Evolutionary conservation across 2,888 invertebrate genomes (phyloP).

Genomic region (Hypomecis punctinalis): DNA sequence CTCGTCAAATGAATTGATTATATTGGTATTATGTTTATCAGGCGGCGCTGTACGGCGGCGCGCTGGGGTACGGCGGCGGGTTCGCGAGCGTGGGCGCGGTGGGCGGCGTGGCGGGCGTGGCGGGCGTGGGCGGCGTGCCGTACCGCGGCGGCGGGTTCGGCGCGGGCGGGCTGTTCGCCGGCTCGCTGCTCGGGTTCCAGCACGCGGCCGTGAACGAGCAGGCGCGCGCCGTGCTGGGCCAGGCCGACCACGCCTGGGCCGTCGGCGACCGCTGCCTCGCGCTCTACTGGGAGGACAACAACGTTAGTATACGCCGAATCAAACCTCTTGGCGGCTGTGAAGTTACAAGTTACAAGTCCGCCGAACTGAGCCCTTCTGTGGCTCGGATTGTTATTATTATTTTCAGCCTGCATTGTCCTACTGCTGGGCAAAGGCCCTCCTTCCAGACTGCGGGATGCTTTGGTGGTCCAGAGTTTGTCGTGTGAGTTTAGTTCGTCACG

Average conservation of each 20-base stretch:
- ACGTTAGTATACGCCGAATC: slow-evolving; percentile 80
- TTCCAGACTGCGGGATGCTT: too few relatives aligned
- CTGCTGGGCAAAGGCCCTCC: too few relatives aligned
- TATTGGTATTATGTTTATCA: too few relatives aligned
- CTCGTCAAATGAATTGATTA: too few relatives aligned
- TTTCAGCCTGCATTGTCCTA: too few relatives aligned
- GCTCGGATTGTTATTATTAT: too few relatives aligned
- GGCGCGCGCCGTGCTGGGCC: slow-evolving; percentile 82
- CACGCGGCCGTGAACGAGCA: slow-evolving; percentile 82
- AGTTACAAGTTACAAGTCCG: too few relatives aligned
- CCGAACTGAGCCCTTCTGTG: too few relatives aligned
- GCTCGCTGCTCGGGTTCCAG: slow-evolving; percentile 79
- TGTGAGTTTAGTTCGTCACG: too few relatives aligned
- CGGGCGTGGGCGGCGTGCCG: slow-evolving; percentile 51
- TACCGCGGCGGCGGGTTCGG: slow-evolving; percentile 65
- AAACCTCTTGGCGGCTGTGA: too few relatives aligned
- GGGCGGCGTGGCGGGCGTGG: slow-evolving; percentile 33
- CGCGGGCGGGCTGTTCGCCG: slow-evolving; percentile 55
- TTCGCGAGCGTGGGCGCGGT: slow-evolving; percentile 33
- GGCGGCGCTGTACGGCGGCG: slow-evolving; percentile 57
- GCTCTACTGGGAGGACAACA: slow-evolving; percentile 97
- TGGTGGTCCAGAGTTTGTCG: too few relatives aligned
- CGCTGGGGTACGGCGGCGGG: slow-evolving; percentile 58
- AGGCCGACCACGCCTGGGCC: slow-evolving; percentile 87
- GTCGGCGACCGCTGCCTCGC: slow-evolving; percentile 94